Percentiles rank a stretch among this genome's conserved stretches.
These are phyloP conservation scores for Ammodytes marinus DNA, from an alignment of 2,113 vertebrate genomes.

Conservation along the genomic window DNA sequence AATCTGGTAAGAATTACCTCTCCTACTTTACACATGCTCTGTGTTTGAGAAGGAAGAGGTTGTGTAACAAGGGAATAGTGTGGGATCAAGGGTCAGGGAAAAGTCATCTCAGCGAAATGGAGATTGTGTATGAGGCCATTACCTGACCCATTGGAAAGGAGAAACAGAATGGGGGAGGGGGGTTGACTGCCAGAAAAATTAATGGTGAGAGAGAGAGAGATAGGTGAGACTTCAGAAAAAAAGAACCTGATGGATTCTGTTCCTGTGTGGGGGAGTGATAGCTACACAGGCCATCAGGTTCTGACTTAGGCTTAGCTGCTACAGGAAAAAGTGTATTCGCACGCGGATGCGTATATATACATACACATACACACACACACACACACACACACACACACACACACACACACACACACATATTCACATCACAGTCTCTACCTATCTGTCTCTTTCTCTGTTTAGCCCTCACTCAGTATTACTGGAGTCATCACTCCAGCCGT, in stretches of 20 bases:
- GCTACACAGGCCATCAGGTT: constrained; percentile 52
- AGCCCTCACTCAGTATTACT: constrained; percentile 70
- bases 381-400: constrained; percentile 27
- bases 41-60: not conserved
- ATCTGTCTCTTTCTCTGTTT: constrained; percentile 61
- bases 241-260: constrained; percentile 72
- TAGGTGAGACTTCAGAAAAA: constrained; percentile 56
- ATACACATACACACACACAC: constrained; percentile 7
- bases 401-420: constrained; percentile 42
- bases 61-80: not conserved
- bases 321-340: constrained; percentile 53
- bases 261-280: constrained; percentile 58
- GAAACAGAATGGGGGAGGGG: constrained; percentile 17
- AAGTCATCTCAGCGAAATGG: not conserved
- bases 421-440: constrained; percentile 32
- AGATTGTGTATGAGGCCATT: constrained; percentile 17
- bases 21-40: not conserved
- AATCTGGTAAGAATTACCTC: not conserved
- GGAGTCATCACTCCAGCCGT: constrained; percentile 71
- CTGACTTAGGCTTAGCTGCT: constrained; percentile 54
- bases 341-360: not conserved
- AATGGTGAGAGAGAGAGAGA: constrained; percentile 49
- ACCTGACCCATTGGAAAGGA: constrained; percentile 3
- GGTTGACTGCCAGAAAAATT: constrained; percentile 60
- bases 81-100: constrained; percentile 20